These are phyloP conservation scores for Julus scanicus DNA, from an alignment of 2,888 invertebrate genomes.

Conservation along the genomic window DNA sequence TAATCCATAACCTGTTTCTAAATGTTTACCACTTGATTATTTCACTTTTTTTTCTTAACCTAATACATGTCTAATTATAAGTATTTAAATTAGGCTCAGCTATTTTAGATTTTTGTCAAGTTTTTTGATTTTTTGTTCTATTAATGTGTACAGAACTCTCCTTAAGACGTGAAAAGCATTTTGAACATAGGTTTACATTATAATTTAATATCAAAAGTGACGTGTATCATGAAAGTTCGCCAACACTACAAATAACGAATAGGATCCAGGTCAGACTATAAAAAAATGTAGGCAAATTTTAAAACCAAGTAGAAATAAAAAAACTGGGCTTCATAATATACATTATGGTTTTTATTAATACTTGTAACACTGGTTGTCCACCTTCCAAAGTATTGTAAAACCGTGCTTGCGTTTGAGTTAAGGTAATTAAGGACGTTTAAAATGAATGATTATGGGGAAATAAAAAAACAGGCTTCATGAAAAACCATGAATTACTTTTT, in stretches of 20 bases:
- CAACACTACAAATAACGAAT: neutral
- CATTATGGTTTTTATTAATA: neutral
- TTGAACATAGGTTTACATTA: neutral
- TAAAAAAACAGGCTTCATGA: neutral
- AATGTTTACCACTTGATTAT: neutral
- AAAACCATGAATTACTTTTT: neutral
- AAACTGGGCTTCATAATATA: neutral
- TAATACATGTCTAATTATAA: neutral
- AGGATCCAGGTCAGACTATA: neutral
- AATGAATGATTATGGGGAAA: neutral
- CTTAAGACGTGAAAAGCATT: neutral
- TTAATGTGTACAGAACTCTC: neutral
- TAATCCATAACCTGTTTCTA: neutral
- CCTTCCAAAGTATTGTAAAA: neutral
- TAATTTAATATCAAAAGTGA: neutral
- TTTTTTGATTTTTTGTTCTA: neutral
- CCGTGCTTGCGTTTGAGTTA: neutral
- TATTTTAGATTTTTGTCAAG: neutral
- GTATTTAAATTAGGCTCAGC: slow-evolving; percentile 16
- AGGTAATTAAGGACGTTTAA: neutral
- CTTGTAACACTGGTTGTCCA: neutral
- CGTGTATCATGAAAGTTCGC: neutral
- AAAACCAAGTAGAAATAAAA: neutral
- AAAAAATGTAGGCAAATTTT: neutral
- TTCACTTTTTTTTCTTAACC: neutral